Base-by-base conservation (phyloP, 2,113 vertebrate genomes). In the Corythoichthys haematopterus region DNA sequence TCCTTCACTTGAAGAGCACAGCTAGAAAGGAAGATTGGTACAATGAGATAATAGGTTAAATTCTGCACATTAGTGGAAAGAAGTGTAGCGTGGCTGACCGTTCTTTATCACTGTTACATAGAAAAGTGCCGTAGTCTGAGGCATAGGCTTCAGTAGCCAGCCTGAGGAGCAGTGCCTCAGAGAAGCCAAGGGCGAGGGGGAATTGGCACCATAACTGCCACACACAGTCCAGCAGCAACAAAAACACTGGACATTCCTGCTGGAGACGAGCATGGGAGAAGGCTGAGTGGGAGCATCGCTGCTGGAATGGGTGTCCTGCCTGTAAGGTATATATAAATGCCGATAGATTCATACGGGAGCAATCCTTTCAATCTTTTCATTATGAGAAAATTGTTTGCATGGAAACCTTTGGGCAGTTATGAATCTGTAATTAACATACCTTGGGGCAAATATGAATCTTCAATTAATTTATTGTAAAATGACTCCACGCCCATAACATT, bases 151-250 rank as follows among this genome's bases (percentile, higher is more conserved):
- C 93, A 3, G 89, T 91, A 0, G 93, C 93, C 71, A 96, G 88
- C 14, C 80, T 62, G 66, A 94, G 88, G 16, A 97, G 92, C 70
- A 98, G 84, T 1, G 20, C 50, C 82, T 97, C 94, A 0, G 90
- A 79, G 40, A 95, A 95, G 56, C 93, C 92, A 84, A 96, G 79
- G 0, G 93, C 92, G 16, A 93, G 77, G 0, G 93, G 95, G 84
- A 97, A 96, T 88, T 96, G 94, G 9, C 64, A 80, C 70, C 90
- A 85, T 65, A 95, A 80, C 88, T 98, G 94, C 93, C 94, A 95
- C 76, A 94, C 87, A 0, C 94, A 94, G 88, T 96, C 94, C 9
- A 97, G 88, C 84, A 97, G 91, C 78, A 98, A 92, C 65, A 96
- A 88, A 84, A 97, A 96, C 2, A 88, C 55, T 0, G 94, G 94